phyloP scores from a whole-genome alignment of 2,113 vertebrate genomes.

The Osmerus mordax region DNA sequence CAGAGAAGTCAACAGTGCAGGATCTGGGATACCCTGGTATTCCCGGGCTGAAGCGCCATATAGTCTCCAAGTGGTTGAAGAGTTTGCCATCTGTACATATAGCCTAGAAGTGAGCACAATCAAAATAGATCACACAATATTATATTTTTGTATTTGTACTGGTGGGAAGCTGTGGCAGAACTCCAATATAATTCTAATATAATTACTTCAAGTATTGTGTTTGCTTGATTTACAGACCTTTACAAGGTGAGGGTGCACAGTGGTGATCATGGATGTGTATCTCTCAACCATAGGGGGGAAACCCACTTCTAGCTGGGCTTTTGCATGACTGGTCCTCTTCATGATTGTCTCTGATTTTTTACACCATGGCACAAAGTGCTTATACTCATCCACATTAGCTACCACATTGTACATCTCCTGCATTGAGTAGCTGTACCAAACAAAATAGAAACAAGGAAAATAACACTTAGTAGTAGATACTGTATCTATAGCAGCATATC shows the following conservation, averaged over 20 bases:
- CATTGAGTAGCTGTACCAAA: conserved; percentile 82
- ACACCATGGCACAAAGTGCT: conserved; percentile 92
- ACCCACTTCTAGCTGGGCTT: conserved; percentile 89
- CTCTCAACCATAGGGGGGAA: conserved; percentile 88
- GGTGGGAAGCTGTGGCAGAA: no score
- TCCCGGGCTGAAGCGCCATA: conserved; percentile 93
- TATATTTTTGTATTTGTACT: no score
- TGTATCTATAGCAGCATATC: no score
- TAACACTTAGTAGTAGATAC: not conserved
- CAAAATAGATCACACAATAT: no score
- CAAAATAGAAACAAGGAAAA: not conserved
- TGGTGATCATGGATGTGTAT: conserved; percentile 90
- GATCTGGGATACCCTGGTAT: conserved; percentile 91
- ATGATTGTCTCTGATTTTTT: conserved; percentile 86
- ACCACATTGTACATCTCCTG: conserved; percentile 95
- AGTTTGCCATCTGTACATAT: conserved; percentile 89
- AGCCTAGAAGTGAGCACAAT: conserved; percentile 66
- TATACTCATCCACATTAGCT: conserved; percentile 92
- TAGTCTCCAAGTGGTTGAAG: conserved; percentile 93
- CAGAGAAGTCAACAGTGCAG: conserved; percentile 94
- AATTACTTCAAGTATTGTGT: not conserved
- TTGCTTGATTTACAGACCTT: conserved; percentile 72
- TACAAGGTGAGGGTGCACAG: conserved; percentile 88
- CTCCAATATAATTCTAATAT: not conserved
- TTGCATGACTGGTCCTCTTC: conserved; percentile 81